Evolutionary conservation across 1,140 invertebrate genomes (phyloP).

Genomic region (Protaetia brevitarsis): DNA sequence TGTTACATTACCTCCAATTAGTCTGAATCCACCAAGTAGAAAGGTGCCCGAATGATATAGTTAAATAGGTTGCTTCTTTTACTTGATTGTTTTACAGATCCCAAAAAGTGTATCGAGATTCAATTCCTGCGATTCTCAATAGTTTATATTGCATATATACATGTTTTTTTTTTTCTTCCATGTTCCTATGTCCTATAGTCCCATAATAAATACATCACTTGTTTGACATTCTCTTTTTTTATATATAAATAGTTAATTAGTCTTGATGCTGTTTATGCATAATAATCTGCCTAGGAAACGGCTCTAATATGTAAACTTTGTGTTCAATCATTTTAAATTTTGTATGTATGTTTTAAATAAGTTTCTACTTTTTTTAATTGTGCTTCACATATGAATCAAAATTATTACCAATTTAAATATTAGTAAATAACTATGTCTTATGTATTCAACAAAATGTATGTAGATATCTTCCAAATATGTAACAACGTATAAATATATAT

Average conservation of each 20-base stretch:
- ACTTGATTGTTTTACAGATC: slow-evolving; percentile 24
- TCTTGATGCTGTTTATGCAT: too few relatives aligned
- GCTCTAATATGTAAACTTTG: too few relatives aligned
- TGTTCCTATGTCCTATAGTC: slow-evolving; percentile 6
- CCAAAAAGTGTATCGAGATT: slow-evolving; percentile 28
- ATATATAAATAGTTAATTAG: not conserved
- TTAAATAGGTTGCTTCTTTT: not conserved
- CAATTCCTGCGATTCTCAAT: slow-evolving; percentile 30
- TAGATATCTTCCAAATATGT: slow-evolving; percentile 22
- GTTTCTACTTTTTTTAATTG: slow-evolving; percentile 2
- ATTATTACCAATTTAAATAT: not conserved
- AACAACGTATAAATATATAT: slow-evolving; percentile 18
- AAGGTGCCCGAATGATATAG: slow-evolving; percentile 31
- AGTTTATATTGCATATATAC: not conserved
- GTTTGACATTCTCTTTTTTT: not conserved
- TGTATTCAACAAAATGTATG: not conserved
- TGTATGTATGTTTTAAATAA: too few relatives aligned
- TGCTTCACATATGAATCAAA: not conserved
- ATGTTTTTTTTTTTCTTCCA: not conserved
- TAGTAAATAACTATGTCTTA: not conserved
- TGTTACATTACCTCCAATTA: slow-evolving; percentile 43
- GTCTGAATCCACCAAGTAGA: slow-evolving; percentile 37
- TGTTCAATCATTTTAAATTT: too few relatives aligned
- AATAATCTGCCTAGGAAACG: too few relatives aligned
- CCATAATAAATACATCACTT: not conserved